Evolutionary conservation across 2,797 vertebrate genomes (phyloP).

Genomic region (Garrulus glandarius): DNA sequence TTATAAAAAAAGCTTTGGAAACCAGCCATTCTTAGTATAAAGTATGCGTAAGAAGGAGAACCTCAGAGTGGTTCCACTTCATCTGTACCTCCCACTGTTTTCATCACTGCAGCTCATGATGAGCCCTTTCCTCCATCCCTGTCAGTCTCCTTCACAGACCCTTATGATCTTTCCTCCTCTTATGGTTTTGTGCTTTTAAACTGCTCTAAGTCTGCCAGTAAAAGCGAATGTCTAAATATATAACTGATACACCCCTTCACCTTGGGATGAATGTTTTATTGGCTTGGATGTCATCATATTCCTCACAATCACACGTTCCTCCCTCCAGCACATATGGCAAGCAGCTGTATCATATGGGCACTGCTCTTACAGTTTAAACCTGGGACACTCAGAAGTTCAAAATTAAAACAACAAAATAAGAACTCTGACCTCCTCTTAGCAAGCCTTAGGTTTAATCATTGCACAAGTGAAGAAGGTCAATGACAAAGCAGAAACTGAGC

Average conservation of each 20-base stretch:
- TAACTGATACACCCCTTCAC: constrained; percentile 57
- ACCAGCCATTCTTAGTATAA: neutral
- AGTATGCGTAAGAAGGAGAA: neutral
- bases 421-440: neutral
- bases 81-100: constrained; percentile 46
- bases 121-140: constrained; percentile 1
- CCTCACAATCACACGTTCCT: constrained; percentile 23
- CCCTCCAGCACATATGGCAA: constrained; percentile 38
- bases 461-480: neutral
- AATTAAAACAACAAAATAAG: neutral
- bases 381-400: neutral
- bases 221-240: constrained; percentile 24
- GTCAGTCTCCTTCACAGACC: constrained; percentile 3
- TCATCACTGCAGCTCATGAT: constrained; percentile 12
- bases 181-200: constrained; percentile 23
- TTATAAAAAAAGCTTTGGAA: neutral
- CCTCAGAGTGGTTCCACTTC: constrained; percentile 24
- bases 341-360: constrained; percentile 8
- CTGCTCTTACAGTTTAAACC: neutral
- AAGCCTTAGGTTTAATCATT: neutral
- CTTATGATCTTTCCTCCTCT: constrained; percentile 12
- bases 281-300: constrained; percentile 29
- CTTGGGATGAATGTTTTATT: constrained; percentile 53
- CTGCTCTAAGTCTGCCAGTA: neutral
- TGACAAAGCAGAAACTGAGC: neutral